Percentiles rank a stretch among this genome's conserved stretches.
phyloP scores from a whole-genome alignment of 2,797 vertebrate species.

The Acanthornis magna region DNA sequence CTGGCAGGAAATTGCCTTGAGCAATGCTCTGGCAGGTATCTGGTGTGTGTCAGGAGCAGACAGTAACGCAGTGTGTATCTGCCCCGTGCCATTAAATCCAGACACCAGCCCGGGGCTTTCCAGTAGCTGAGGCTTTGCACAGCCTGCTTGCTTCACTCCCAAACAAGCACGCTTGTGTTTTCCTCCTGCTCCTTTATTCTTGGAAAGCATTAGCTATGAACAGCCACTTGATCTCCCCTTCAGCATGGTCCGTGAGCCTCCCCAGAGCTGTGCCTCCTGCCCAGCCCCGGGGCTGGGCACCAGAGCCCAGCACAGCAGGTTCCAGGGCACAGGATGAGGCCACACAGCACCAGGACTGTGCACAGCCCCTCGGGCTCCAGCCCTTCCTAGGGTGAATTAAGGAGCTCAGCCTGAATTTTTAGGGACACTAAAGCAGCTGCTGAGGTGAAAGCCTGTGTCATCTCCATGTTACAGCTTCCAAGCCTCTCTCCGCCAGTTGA shows the following conservation, averaged over 20 bases:
- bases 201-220: slow-evolving; percentile 31
- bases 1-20: slow-evolving; percentile 61
- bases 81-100: background rate
- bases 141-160: background rate
- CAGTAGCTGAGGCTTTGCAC: slow-evolving; percentile 19
- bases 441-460: background rate
- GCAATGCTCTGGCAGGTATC: slow-evolving; percentile 49
- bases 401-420: background rate
- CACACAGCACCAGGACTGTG: too few relatives aligned
- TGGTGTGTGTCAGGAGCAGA: background rate
- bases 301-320: background rate
- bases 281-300: background rate
- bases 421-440: background rate
- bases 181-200: slow-evolving; percentile 26
- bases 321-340: background rate
- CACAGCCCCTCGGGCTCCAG: background rate
- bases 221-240: background rate
- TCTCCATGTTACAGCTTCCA: background rate
- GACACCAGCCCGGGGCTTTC: background rate
- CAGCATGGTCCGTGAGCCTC: background rate
- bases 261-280: background rate
- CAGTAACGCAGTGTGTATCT: background rate
- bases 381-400: background rate
- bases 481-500: background rate
- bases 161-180: slow-evolving; percentile 31